Evolutionary conservation across 2,888 invertebrate genomes (phyloP).

Genomic region (Anoplius nigerrimus): DNA sequence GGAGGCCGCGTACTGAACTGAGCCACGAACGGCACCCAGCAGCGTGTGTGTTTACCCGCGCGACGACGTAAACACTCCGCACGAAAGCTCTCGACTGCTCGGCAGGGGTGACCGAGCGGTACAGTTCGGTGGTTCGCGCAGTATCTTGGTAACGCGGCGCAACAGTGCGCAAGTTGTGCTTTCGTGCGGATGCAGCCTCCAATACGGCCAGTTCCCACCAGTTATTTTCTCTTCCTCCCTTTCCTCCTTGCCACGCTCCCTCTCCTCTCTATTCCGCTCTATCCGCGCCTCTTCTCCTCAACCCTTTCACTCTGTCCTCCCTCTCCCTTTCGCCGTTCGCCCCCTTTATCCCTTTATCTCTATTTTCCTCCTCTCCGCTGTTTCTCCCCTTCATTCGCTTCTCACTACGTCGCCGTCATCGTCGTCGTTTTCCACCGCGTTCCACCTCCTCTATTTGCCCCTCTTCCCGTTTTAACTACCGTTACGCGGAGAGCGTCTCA

Average conservation of each 20-base stretch:
- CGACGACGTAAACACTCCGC: slow-evolving; percentile 57
- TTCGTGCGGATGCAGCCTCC: slow-evolving; percentile 46
- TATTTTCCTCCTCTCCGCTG: slow-evolving; percentile 8
- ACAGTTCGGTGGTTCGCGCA: slow-evolving; percentile 54
- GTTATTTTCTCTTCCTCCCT: slow-evolving; percentile 10
- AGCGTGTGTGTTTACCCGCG: slow-evolving; percentile 48
- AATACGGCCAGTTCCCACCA: slow-evolving; percentile 18
- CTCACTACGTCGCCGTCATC: not conserved
- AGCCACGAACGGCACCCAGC: too few relatives aligned
- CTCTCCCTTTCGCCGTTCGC: too few relatives aligned
- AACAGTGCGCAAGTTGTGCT: slow-evolving; percentile 59
- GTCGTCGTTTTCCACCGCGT: slow-evolving; percentile 9
- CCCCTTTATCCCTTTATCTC: too few relatives aligned
- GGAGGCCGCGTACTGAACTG: slow-evolving; percentile 8
- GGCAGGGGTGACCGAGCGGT: slow-evolving; percentile 54
- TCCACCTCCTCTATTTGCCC: slow-evolving; percentile 16
- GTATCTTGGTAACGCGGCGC: slow-evolving; percentile 54
- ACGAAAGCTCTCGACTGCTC: slow-evolving; percentile 57
- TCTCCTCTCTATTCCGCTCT: slow-evolving; percentile 20
- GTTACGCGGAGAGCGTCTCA: slow-evolving; percentile 3
- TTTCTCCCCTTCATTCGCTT: too few relatives aligned
- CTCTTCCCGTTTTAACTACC: not conserved
- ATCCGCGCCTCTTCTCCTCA: not conserved
- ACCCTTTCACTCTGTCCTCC: not conserved
- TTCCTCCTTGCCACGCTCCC: not conserved